Conservation (phyloP, 2,797 vertebrate species). For the Mormyrus proboscirostris region DNA sequence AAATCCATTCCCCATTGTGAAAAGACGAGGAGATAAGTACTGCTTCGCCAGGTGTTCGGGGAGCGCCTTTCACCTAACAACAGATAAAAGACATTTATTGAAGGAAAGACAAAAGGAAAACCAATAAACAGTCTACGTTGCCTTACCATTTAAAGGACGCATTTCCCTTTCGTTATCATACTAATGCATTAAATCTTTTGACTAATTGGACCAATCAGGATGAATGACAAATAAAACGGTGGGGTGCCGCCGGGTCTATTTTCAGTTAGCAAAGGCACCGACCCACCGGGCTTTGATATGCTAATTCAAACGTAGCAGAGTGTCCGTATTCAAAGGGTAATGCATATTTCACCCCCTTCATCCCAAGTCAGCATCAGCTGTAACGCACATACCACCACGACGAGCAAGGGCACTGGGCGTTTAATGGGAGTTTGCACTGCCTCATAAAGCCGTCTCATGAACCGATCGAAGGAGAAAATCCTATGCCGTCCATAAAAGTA, state of each 20-base stretch:
- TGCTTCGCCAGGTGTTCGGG: constrained; percentile 41
- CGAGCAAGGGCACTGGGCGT: background rate
- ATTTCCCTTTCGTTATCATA: constrained; percentile 29
- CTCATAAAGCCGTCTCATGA: background rate
- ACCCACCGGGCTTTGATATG: constrained; percentile 40
- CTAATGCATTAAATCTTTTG: constrained; percentile 30
- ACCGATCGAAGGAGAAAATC: background rate
- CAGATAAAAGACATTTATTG: constrained; percentile 44
- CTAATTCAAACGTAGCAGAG: constrained; percentile 42
- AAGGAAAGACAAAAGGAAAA: constrained; percentile 28
- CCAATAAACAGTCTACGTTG: background rate
- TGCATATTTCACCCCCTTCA: background rate
- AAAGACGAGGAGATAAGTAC: constrained; percentile 21
- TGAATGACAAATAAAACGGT: constrained; percentile 47
- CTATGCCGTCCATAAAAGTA: background rate
- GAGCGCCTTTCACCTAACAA: constrained; percentile 42
- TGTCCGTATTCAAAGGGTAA: constrained; percentile 24
- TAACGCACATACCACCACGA: background rate
- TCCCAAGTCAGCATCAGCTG: background rate
- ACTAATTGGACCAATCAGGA: constrained; percentile 25
- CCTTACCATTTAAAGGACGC: constrained; percentile 28
- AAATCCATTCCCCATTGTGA: constrained; percentile 57
- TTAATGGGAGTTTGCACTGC: background rate
- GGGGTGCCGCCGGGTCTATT: constrained; percentile 43
- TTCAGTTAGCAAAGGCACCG: constrained; percentile 45